Conservation (phyloP, 2,888 invertebrate species). For the Hololepta plana region DNA sequence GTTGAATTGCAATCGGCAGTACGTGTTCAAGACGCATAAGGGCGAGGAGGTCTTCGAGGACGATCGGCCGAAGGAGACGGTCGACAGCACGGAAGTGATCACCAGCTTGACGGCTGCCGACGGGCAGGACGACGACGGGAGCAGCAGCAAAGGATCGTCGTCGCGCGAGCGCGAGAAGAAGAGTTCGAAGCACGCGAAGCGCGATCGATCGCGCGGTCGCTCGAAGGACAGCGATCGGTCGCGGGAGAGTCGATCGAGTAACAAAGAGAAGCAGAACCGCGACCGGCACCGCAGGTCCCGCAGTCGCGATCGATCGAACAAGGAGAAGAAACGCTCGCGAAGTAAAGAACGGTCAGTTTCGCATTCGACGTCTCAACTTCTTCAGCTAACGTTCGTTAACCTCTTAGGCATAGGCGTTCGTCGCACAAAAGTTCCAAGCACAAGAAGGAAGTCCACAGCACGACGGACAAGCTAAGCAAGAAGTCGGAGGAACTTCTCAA, state of each 20-base stretch:
- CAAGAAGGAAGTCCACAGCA: slow-evolving; percentile 17
- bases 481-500: slow-evolving; percentile 27
- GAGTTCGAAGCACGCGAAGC: slow-evolving; percentile 15
- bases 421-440: slow-evolving; percentile 25
- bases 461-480: slow-evolving; percentile 24
- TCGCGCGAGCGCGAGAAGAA: slow-evolving; percentile 13
- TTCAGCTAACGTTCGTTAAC: slow-evolving; percentile 5
- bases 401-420: slow-evolving; percentile 17
- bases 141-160: slow-evolving; percentile 7
- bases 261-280: slow-evolving; percentile 7
- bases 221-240: too few relatives aligned
- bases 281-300: too few relatives aligned
- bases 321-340: slow-evolving; percentile 17
- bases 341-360: slow-evolving; percentile 16
- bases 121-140: slow-evolving; percentile 8
- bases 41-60: slow-evolving; percentile 43
- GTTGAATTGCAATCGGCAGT: slow-evolving; percentile 60
- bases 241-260: too few relatives aligned
- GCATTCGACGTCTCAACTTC: not conserved
- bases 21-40: slow-evolving; percentile 85
- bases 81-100: slow-evolving; percentile 30
- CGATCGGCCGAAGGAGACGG: slow-evolving; percentile 37
- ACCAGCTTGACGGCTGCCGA: slow-evolving; percentile 16
- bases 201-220: too few relatives aligned
- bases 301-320: slow-evolving; percentile 10